A percentile compares a stretch with the other conserved stretches of the same genome.
Evolutionary conservation across 2,797 vertebrate species (phyloP).

Genomic region (Arrhamphus sclerolepis): DNA sequence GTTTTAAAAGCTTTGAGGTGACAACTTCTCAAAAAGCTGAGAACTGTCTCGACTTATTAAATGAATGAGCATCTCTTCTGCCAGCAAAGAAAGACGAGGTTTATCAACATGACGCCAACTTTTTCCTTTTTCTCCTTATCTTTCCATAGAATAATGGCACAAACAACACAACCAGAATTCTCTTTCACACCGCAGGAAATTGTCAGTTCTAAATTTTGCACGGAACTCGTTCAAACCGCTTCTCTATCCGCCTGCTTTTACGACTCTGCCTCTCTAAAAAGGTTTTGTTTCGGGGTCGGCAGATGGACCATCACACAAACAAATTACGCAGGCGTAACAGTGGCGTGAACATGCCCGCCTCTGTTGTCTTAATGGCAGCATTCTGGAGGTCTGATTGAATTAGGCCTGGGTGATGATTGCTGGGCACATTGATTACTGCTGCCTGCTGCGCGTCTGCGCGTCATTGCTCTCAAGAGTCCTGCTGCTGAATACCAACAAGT

Average conservation of each 20-base stretch:
- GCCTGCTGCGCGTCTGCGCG: slow-evolving; percentile 41
- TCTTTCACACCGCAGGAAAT: slow-evolving; percentile 6
- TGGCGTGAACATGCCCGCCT: slow-evolving; percentile 17
- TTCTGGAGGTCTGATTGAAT: slow-evolving; percentile 63
- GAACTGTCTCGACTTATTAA: no score
- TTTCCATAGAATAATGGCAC: no score
- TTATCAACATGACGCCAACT: no score
- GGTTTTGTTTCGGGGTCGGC: slow-evolving; percentile 21
- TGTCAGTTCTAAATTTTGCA: slow-evolving; percentile 12
- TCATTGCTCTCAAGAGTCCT: slow-evolving; percentile 13
- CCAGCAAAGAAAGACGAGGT: no score
- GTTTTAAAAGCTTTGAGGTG: no score
- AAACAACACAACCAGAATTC: not conserved
- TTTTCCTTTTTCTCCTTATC: no score
- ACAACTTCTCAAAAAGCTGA: no score
- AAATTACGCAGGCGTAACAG: slow-evolving; percentile 19
- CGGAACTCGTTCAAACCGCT: not conserved
- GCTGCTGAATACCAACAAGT: slow-evolving; percentile 59
- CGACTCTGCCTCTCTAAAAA: slow-evolving; percentile 11
- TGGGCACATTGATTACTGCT: slow-evolving; percentile 64
- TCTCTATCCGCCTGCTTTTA: slow-evolving; percentile 3
- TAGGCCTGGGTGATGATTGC: slow-evolving; percentile 61
- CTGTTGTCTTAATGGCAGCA: slow-evolving; percentile 51
- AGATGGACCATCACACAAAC: not conserved
- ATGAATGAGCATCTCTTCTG: no score